These are phyloP conservation scores for Metacarcinus magister DNA, from an alignment of 2,888 invertebrate genomes.

Conservation along the genomic window DNA sequence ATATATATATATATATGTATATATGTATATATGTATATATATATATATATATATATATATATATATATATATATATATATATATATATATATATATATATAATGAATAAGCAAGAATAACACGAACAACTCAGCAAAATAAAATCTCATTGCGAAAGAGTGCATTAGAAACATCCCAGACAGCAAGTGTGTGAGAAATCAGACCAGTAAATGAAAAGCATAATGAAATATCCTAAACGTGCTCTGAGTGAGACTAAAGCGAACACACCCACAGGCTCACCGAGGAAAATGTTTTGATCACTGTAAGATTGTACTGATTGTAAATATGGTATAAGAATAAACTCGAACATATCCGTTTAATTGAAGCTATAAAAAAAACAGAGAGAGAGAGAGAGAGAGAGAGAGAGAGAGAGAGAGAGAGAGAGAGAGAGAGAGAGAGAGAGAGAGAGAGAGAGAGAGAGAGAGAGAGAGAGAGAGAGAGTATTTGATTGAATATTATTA, in stretches of 20 bases:
- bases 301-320: not conserved
- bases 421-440: not conserved
- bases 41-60: too few relatives aligned
- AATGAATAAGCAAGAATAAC: not conserved
- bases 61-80: too few relatives aligned
- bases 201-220: not conserved
- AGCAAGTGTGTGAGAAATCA: not conserved
- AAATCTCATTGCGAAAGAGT: not conserved
- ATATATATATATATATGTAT: too few relatives aligned
- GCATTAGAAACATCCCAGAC: not conserved
- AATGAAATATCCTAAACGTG: not conserved
- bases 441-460: conserved; percentile 4
- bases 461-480: not conserved
- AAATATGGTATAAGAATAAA: not conserved
- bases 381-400: too few relatives aligned
- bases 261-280: not conserved
- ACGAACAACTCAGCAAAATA: not conserved
- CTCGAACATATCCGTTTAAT: too few relatives aligned
- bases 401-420: not conserved
- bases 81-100: too few relatives aligned
- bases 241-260: not conserved
- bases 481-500: too few relatives aligned
- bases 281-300: conserved; percentile 8
- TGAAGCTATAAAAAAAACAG: not conserved
- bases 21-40: too few relatives aligned